Percentiles rank a stretch among this genome's conserved stretches.
Conservation (phyloP, 2,797 vertebrate genomes). For the Clarias platycephalus region DNA sequence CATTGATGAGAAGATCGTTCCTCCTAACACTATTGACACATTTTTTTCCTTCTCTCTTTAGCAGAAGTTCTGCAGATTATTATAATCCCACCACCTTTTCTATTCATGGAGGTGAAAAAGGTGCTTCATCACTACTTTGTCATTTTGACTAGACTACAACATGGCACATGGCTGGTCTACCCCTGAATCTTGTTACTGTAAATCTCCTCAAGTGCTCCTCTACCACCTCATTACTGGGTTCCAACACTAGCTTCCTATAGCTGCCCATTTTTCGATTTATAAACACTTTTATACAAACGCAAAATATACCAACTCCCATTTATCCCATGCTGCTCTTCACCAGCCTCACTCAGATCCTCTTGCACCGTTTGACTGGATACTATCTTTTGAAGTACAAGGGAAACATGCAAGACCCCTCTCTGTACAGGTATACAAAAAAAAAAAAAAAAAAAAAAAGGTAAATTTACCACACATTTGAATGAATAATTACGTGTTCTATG, state of each 20-base stretch:
- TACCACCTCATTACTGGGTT: not conserved
- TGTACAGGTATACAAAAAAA: not conserved
- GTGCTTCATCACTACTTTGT: not conserved
- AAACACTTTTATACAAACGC: not conserved
- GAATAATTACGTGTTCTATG: not conserved
- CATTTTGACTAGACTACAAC: not conserved
- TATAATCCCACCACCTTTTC: not conserved
- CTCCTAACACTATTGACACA: not conserved
- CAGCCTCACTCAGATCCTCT: not conserved
- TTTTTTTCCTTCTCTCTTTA: not conserved
- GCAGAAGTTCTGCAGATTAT: not conserved
- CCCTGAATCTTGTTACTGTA: not conserved
- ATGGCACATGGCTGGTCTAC: not conserved
- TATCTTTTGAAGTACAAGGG: not conserved
- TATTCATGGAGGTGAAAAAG: not conserved
- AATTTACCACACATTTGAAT: not conserved
- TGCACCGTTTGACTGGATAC: not conserved
- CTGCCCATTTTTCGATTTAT: not conserved
- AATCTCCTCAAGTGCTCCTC: not conserved
- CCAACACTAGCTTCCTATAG: not conserved
- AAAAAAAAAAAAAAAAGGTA: not conserved
- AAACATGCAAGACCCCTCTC: not conserved
- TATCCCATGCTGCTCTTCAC: not conserved
- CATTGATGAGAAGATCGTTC: not conserved
- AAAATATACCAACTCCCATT: not conserved